Percentiles rank a stretch among this genome's conserved stretches.
Conservation (phyloP, 2,888 invertebrate genomes). For the Apantesis nais region DNA sequence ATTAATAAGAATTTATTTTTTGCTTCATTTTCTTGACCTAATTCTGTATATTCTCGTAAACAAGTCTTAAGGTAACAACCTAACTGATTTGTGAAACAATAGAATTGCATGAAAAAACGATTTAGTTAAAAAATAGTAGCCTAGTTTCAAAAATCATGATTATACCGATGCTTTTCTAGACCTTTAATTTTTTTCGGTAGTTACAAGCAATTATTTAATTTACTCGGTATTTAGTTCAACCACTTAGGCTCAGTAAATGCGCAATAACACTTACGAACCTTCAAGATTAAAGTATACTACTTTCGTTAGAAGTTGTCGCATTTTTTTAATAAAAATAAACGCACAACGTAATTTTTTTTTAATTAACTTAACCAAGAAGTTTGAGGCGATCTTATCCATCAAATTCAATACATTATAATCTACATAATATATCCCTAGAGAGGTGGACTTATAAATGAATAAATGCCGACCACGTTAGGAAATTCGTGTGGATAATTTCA, state of each 20-base stretch:
- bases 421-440: too few relatives aligned
- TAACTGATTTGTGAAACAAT: not conserved
- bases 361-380: too few relatives aligned
- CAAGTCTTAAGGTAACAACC: not conserved
- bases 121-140: not conserved
- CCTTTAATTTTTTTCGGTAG: not conserved
- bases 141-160: not conserved
- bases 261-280: too few relatives aligned
- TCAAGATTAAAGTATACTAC: too few relatives aligned
- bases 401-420: too few relatives aligned
- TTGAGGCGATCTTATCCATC: too few relatives aligned
- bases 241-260: not conserved
- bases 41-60: not conserved
- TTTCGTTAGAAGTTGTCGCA: too few relatives aligned
- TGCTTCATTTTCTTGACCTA: not conserved
- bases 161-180: not conserved
- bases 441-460: too few relatives aligned
- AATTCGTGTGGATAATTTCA: too few relatives aligned
- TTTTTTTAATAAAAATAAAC: too few relatives aligned
- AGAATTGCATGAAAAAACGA: not conserved
- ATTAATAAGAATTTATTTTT: not conserved
- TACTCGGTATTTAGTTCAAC: not conserved
- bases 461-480: too few relatives aligned
- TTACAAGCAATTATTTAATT: slow-evolving; percentile 12
- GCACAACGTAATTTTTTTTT: too few relatives aligned